Conservation (phyloP, 2,797 vertebrate genomes). For the Gymnodraco acuticeps region DNA sequence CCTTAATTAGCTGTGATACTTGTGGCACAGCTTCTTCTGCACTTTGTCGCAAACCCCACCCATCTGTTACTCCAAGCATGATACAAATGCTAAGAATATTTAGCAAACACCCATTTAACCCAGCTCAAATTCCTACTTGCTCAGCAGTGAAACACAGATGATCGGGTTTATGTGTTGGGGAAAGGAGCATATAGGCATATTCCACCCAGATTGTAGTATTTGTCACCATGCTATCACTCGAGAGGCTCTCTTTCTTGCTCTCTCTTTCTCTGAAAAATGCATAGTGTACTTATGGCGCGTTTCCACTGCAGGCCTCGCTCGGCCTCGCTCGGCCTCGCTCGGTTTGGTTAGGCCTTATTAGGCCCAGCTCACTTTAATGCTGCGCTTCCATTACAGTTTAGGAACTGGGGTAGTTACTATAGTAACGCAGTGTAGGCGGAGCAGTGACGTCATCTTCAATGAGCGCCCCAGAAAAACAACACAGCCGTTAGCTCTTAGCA, state of each 20-base stretch:
- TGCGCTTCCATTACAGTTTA: too few species aligned
- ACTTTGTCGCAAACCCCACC: constrained; percentile 35
- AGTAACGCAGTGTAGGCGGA: too few species aligned
- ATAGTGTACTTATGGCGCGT: constrained; percentile 15
- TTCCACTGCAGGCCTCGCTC: too few species aligned
- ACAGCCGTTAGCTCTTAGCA: too few species aligned
- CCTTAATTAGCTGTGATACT: neutral
- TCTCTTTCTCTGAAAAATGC: constrained; percentile 59
- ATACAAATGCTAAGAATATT: constrained; percentile 45
- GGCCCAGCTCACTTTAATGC: too few species aligned
- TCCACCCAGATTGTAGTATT: constrained; percentile 68
- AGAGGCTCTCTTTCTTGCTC: constrained; percentile 17
- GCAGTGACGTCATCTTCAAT: too few species aligned
- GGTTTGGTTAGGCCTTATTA: too few species aligned
- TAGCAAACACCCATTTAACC: constrained; percentile 60
- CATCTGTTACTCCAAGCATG: constrained; percentile 48
- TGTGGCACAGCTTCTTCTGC: constrained; percentile 17
- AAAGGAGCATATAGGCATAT: constrained; percentile 51
- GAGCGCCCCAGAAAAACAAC: too few species aligned
- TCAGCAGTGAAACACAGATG: constrained; percentile 58
- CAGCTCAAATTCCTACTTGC: constrained; percentile 35
- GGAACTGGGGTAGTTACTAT: too few species aligned
- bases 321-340: too few species aligned
- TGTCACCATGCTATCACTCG: constrained; percentile 50
- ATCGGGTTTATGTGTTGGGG: constrained; percentile 48